These are phyloP conservation scores for Brachypodius melanocephalos DNA, from an alignment of 2,113 vertebrate genomes.

Conservation along the genomic window DNA sequence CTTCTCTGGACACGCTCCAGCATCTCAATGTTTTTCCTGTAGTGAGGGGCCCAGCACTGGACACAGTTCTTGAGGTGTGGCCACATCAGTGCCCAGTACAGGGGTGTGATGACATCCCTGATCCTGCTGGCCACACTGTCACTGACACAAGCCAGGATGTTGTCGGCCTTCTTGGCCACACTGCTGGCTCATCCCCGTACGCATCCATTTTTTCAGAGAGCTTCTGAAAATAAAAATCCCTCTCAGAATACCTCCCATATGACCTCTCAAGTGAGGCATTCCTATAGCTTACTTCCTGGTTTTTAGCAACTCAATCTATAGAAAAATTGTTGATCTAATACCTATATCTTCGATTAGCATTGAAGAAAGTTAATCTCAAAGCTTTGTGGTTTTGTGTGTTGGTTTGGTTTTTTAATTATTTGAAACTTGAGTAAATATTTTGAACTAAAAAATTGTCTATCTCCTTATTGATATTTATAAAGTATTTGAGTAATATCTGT, in stretches of 20 bases:
- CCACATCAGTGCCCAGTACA: accelerated
- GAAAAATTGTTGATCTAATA: background rate
- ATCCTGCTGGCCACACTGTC: background rate
- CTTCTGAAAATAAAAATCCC: background rate
- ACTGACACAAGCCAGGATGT: background rate
- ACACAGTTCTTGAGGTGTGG: accelerated
- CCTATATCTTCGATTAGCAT: background rate
- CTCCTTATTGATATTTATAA: background rate
- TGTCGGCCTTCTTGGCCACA: background rate
- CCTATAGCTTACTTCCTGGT: background rate
- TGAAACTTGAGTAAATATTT: background rate
- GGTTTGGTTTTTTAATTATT: background rate
- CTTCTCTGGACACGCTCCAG: accelerated
- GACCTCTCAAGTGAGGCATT: background rate
- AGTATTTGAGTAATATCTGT: background rate
- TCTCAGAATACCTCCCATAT: background rate
- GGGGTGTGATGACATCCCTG: background rate
- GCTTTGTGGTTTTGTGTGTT: background rate
- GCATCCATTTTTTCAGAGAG: background rate
- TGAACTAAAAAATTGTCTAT: background rate
- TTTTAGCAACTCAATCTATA: background rate
- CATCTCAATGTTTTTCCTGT: too few species aligned
- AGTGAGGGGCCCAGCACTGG: background rate
- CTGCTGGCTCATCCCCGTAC: background rate
- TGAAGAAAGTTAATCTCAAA: background rate